Conservation (phyloP, 2,113 vertebrate genomes). For the Sinosuthora webbiana region DNA sequence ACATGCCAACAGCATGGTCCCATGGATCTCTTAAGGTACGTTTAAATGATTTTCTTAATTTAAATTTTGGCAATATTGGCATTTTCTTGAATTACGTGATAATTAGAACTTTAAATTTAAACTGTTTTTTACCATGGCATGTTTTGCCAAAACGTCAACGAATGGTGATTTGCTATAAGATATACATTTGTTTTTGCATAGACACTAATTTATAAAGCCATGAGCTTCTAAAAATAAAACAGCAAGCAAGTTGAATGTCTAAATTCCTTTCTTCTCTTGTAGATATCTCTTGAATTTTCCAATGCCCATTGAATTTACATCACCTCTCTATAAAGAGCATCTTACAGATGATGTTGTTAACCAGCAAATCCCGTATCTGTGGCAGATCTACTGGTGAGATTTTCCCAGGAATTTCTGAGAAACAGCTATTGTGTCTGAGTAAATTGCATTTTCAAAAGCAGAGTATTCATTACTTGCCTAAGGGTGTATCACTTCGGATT, state of each 20-base stretch:
- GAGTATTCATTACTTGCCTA: background rate
- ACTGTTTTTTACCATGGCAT: background rate
- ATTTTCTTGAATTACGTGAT: background rate
- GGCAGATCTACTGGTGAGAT: slow-evolving; percentile 91
- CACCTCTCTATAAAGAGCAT: slow-evolving; percentile 76
- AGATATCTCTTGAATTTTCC: slow-evolving; percentile 88
- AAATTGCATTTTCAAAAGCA: background rate
- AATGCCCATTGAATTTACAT: slow-evolving; percentile 76
- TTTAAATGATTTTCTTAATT: background rate
- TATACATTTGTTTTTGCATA: background rate
- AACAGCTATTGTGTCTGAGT: background rate
- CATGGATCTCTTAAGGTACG: slow-evolving; percentile 84
- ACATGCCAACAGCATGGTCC: slow-evolving; percentile 73
- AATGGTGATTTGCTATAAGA: background rate
- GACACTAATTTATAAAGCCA: background rate
- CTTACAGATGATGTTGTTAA: slow-evolving; percentile 78
- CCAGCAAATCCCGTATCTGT: slow-evolving; percentile 85
- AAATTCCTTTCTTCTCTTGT: background rate
- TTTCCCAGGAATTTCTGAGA: slow-evolving; percentile 11
- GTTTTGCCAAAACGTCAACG: background rate
- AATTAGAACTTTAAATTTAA: background rate
- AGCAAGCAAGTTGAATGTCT: background rate
- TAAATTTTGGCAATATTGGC: background rate
- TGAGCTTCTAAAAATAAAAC: background rate
- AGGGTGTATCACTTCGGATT: background rate